Conservation (phyloP, 2,113 vertebrate genomes). For the Aythya baeri region DNA sequence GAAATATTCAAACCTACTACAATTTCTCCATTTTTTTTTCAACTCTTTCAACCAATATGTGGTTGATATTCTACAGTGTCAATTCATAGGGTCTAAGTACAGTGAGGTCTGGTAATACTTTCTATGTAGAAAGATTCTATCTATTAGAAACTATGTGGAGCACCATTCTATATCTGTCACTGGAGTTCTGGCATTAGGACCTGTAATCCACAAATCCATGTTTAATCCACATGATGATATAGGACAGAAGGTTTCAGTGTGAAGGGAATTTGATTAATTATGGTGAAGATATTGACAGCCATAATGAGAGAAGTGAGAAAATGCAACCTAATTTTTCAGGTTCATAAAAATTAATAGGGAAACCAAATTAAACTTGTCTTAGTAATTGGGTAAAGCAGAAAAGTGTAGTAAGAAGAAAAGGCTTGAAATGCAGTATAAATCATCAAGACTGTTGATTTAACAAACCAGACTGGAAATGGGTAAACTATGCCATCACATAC, state of each 20-base stretch:
- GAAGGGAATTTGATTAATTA: not conserved
- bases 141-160: not conserved
- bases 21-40: not conserved
- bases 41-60: not conserved
- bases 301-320: not conserved
- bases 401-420: not conserved
- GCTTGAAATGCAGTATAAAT: not conserved
- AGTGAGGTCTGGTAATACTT: not conserved
- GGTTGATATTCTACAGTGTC: not conserved
- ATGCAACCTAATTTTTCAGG: not conserved
- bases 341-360: not conserved
- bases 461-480: not conserved
- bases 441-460: not conserved
- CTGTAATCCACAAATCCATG: not conserved
- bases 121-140: too few relatives aligned
- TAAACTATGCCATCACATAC: not conserved
- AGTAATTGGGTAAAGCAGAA: not conserved
- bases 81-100: accelerated
- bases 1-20: not conserved
- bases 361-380: not conserved
- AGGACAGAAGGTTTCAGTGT: not conserved
- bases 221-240: not conserved
- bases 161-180: not conserved
- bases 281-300: not conserved
- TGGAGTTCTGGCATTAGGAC: not conserved